Percentiles rank a stretch among this genome's conserved stretches.
Conservation (phyloP, 2,888 invertebrate genomes). For the Netelia fuscicornis region DNA sequence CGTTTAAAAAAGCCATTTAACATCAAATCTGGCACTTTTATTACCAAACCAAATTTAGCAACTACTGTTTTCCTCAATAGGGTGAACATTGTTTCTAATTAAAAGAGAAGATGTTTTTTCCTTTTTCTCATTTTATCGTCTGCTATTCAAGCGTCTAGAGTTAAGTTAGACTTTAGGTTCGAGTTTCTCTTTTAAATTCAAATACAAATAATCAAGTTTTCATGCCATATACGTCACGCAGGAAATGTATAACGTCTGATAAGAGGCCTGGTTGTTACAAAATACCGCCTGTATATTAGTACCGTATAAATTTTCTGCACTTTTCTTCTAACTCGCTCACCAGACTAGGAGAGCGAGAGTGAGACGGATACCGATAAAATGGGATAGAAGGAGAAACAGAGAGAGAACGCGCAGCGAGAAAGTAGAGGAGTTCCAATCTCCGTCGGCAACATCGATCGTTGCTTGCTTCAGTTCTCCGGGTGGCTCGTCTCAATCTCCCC, state of each 20-base stretch:
- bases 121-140: too few relatives aligned
- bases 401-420: neutral
- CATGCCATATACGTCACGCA: too few relatives aligned
- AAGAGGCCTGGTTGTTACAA: constrained; percentile 63
- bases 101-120: too few relatives aligned
- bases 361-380: neutral
- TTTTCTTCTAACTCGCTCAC: constrained; percentile 26
- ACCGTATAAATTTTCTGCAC: constrained; percentile 23
- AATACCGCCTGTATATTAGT: constrained; percentile 52
- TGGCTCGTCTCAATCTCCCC: constrained; percentile 12
- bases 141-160: too few relatives aligned
- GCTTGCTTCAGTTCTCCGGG: constrained; percentile 40
- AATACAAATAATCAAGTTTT: too few relatives aligned
- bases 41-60: too few relatives aligned
- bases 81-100: too few relatives aligned
- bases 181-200: too few relatives aligned
- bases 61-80: too few relatives aligned
- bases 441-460: constrained; percentile 55
- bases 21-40: too few relatives aligned
- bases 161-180: too few relatives aligned
- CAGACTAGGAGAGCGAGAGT: neutral
- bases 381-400: neutral
- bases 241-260: neutral
- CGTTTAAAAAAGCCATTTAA: too few relatives aligned
- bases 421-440: constrained; percentile 19